Evolutionary conservation across 2,797 vertebrate genomes (phyloP).

Genomic region (Huso huso): DNA sequence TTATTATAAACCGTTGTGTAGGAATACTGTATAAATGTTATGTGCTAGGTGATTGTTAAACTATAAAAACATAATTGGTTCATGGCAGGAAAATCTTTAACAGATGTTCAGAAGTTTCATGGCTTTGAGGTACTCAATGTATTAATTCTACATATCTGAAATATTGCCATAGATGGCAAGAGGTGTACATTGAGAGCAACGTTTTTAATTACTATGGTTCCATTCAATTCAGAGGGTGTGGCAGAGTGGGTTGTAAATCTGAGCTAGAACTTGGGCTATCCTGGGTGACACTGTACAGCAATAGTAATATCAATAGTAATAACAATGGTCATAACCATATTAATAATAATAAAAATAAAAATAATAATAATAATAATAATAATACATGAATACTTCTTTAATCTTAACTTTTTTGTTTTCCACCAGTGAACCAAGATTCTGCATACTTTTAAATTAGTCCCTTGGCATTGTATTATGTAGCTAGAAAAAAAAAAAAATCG

Average conservation of each 20-base stretch:
- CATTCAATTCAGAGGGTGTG: slow-evolving; percentile 22
- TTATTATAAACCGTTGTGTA: slow-evolving; percentile 50
- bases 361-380: too few species aligned
- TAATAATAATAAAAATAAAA: too few species aligned
- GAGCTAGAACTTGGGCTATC: slow-evolving; percentile 16
- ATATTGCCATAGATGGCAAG: slow-evolving; percentile 19
- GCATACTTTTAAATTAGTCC: slow-evolving; percentile 7
- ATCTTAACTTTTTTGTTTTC: slow-evolving; percentile 3
- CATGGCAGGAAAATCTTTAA: slow-evolving; percentile 33
- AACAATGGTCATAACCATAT: slow-evolving; percentile 1
- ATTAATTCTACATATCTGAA: slow-evolving; percentile 5
- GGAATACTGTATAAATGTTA: slow-evolving; percentile 26
- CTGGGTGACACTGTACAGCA: slow-evolving; percentile 25
- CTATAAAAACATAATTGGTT: slow-evolving; percentile 35
- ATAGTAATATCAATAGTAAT: slow-evolving; percentile 21
- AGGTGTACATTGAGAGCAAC: slow-evolving; percentile 28
- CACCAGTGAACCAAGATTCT: too few species aligned
- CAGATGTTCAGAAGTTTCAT: slow-evolving; percentile 38
- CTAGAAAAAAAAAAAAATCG: slow-evolving; percentile 9
- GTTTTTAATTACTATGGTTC: slow-evolving; percentile 26
- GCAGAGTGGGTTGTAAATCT: too few species aligned
- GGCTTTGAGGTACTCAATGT: slow-evolving; percentile 15
- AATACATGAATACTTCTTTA: not conserved
- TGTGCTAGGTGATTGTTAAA: slow-evolving; percentile 37
- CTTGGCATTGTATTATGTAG: slow-evolving; percentile 8